Evolutionary conservation across 2,113 vertebrate species (phyloP), one percentile per base, ranked within the genome.

Genomic region (Struthidea cinerea): DNA sequence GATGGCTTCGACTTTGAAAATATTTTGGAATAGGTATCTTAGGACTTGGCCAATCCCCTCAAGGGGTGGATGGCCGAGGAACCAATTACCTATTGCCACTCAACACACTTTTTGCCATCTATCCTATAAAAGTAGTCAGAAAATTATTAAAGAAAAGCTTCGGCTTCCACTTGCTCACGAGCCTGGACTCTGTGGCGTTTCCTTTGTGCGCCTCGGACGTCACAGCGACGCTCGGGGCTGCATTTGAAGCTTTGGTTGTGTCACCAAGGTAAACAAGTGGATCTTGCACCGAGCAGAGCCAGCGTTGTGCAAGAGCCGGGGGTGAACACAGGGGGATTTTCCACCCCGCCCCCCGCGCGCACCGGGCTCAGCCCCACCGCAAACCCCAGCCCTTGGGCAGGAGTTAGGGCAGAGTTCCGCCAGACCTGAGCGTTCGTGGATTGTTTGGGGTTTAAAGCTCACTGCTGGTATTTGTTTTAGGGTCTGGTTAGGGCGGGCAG

Each of bases 201-300:
- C n/a, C n/a, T n/a, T n/a, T n/a, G n/a, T n/a, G n/a, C n/a, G n/a
- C n/a, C n/a, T n/a, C n/a, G n/a, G n/a, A n/a, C n/a, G n/a, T n/a
- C n/a, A n/a, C n/a, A n/a, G n/a, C n/a, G n/a, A n/a, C n/a, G n/a
- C n/a, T n/a, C n/a, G 6, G 49, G 8, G 42, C 17, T 16, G 5
- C 0, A 9, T 27, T 13, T 33, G 3, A n/a, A 33, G 14, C 13
- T 49, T 9, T 22, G 55, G 13, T 77, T 47, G 2, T 3, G 0
- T 1, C 41, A 32, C 0, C 35, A 4, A 68, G 55, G 68, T 6
- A 18, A 93, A 71, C 59, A 49, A 13, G 4, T 3, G 63, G 11
- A n/a, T 23, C 33, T 55, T 3, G 8, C 14, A 37, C 46, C 3
- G 32, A 28, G 7, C 61, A 6, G 70, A 89, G 47, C 4, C 16